Base-by-base conservation (phyloP, 2,888 invertebrate species). In the Griposia aprilina region DNA sequence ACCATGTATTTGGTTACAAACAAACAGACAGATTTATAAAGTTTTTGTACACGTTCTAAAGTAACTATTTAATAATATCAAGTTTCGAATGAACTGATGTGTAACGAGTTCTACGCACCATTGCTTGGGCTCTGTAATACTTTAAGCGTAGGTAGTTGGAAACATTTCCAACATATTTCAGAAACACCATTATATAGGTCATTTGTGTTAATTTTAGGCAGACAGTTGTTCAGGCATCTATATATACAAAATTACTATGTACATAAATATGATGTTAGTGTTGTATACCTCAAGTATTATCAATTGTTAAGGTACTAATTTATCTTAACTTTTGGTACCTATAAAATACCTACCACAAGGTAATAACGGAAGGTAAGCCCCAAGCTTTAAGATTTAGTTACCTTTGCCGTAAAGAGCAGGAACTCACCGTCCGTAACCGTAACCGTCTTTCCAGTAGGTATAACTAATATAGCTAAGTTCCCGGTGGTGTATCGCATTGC, bases 1-100 rank as follows among this genome's bases (percentile, higher is more conserved):
- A 85, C 82, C 80, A 66, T 77, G 84, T 90, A 87, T 89, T 90
- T 80, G 69, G 86, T 89, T 89, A 87, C 89, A 85, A 79, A 87
- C 87, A 88, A 86, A 89, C 87, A 83, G 68, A 89, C 72, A 87
- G 57, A 82, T 77, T 50, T 82, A 76, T 72, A 68, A 59, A 80
- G 83, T 88, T 87, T 89, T 89, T 89, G 77, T 89, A 63, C 71
- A 72, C 69, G 57, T 78, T 85, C 62, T 78, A 48, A 84, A 78
- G 76, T 81, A 85, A 86, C 74, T 83, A 74, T 82, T 85, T 80
- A 76, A 78, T 81, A 74, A 80, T 88, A 87, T 90, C 81, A 50
- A 13, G 76, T 90, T 90, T 74, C 90, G 57, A 69, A 86, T 72
- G 73, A 77, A 86, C 70, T 88, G 84, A 85, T 85, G 84, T 88